Base-by-base conservation (phyloP, 2,797 vertebrate species). In the Sebastes vulpes region DNA sequence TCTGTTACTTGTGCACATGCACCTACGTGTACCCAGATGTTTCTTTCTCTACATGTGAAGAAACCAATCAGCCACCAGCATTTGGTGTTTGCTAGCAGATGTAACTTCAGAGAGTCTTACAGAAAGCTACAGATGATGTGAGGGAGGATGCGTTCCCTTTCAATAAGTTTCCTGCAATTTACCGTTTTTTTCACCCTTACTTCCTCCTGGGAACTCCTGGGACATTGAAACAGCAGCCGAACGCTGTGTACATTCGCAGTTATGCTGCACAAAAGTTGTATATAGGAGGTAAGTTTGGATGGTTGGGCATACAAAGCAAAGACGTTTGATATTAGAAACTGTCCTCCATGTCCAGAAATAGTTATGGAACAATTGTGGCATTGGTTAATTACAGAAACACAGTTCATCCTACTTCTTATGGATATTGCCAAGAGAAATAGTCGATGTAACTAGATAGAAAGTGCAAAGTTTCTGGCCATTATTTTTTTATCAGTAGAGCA, bases 61-160 rank as follows among this genome's bases (percentile, higher is more conserved):
- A 86, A 80, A 83, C 69, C 73, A 66, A 88, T 88, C 81, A 65
- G 69, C 31, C 65, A 64, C 89, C 79, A 81, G 65, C 9, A 9
- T 63, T 72, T 73, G 67, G 46, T 85, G 82, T 85, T 67, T 74
- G 46, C 66, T n/a, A 79, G 75, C 88, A 93, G 91, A 89, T 92
- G 86, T 74, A 79, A 76, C 84, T 86, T 85, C 75, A 82, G 73
- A 80, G 65, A 76, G 21, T 32, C 7, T 38, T 5, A 9, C 50
- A 26, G 25, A 66, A 42, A 31, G 76, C 71, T 61, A 67, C 78
- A 83, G 69, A 86, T 65, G 61, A 65, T 57, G 42, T 89, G 83
- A 87, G 73, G 88, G 76, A 88, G 79, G 77, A 74, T 46, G 68
- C 58, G 54, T 73, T 71, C 10, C 28, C 59, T 80, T 81, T 88